These are phyloP conservation scores for Ochotona princeps DNA, from an alignment of 2,113 vertebrate species.

Conservation along the genomic window DNA sequence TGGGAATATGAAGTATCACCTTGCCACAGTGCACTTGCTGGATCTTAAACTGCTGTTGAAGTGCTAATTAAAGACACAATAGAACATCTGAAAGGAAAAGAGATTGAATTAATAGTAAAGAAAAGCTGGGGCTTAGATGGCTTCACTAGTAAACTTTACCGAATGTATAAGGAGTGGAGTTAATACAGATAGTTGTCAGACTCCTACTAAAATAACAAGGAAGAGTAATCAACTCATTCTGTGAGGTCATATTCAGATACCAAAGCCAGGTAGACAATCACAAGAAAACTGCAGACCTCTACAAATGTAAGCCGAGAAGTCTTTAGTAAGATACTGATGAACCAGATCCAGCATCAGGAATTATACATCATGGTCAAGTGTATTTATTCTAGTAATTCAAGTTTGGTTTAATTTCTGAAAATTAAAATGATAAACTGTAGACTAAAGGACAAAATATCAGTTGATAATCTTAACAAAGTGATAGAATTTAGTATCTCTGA, in stretches of 20 bases:
- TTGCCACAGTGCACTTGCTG: not conserved
- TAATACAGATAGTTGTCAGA: not conserved
- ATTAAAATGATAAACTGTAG: not conserved
- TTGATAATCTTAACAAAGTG: not conserved
- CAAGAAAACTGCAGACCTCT: not conserved
- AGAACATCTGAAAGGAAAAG: not conserved
- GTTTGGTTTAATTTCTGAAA: conserved; percentile 17
- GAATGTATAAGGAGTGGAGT: not conserved
- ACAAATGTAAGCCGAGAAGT: not conserved
- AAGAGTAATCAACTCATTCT: not conserved
- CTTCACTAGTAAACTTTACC: conserved; percentile 6
- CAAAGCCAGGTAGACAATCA: not conserved
- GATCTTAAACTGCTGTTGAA: not conserved
- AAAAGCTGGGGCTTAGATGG: not conserved
- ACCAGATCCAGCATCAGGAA: not conserved
- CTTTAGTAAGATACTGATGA: not conserved
- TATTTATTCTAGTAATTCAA: conserved; percentile 25
- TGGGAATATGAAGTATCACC: not conserved
- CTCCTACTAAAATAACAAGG: not conserved
- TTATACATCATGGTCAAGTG: not conserved
- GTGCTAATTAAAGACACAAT: conserved; percentile 4
- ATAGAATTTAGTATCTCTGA: not conserved
- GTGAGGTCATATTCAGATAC: not conserved
- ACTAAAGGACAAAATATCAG: not conserved
- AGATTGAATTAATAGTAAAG: conserved; percentile 11